Conservation (phyloP, 1,140 invertebrate genomes). For the Drosophila ogumai region DNA sequence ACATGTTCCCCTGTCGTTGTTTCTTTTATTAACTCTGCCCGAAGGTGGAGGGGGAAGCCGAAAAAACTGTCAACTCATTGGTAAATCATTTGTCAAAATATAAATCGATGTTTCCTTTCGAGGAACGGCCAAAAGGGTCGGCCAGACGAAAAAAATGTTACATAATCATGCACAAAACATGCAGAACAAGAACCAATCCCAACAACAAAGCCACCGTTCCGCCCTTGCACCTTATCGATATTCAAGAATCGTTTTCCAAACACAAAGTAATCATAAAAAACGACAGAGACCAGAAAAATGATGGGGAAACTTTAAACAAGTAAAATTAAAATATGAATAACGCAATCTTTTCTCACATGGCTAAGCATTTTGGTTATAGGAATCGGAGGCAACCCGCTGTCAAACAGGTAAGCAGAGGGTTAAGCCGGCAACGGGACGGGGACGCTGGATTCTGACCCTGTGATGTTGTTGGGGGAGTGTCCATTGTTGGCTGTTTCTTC, state of each 20-base stretch:
- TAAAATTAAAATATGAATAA: conserved; percentile 83
- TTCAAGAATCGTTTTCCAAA: conserved; percentile 77
- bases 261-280: conserved; percentile 45
- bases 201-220: conserved; percentile 67
- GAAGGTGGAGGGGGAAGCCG: background rate
- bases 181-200: conserved; percentile 47
- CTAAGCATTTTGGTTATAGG: conserved; percentile 61
- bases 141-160: conserved; percentile 60
- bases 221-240: conserved; percentile 75
- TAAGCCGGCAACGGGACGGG: conserved; percentile 1
- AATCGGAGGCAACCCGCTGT: conserved; percentile 68
- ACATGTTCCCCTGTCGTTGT: conserved; percentile 55
- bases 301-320: conserved; percentile 59
- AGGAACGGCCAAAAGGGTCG: conserved; percentile 20
- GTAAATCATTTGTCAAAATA: conserved; percentile 81
- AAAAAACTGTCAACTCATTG: conserved; percentile 79
- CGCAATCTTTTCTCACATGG: conserved; percentile 82
- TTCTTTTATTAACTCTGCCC: conserved; percentile 58
- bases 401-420: conserved; percentile 68
- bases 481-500: conserved; percentile 54
- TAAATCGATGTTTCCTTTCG: conserved; percentile 68
- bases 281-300: conserved; percentile 15
- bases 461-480: conserved; percentile 66
- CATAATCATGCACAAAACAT: conserved; percentile 72
- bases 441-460: conserved; percentile 41